Evolutionary conservation across 2,797 vertebrate genomes (phyloP).

Genomic region (Pangasius krempfi): DNA sequence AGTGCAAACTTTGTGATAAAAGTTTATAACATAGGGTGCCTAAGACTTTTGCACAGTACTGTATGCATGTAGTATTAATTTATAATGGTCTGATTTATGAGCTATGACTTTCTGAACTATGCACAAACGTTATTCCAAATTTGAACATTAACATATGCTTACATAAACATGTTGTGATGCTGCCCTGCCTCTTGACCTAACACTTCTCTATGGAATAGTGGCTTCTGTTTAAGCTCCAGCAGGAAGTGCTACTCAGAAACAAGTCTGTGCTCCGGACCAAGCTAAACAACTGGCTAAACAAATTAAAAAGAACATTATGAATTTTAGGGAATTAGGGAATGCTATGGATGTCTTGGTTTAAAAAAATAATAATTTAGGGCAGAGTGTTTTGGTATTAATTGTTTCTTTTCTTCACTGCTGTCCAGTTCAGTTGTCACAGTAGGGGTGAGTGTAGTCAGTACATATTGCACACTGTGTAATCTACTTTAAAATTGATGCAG

Average conservation of each 20-base stretch:
- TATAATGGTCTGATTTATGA: neutral
- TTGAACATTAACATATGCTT: neutral
- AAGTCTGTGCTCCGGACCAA: neutral
- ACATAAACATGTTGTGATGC: neutral
- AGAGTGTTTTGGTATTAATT: neutral
- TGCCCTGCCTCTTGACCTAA: neutral
- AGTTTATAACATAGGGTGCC: too few relatives aligned
- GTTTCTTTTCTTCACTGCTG: neutral
- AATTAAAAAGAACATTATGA: conserved; percentile 28
- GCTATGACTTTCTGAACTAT: neutral
- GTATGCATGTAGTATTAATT: neutral
- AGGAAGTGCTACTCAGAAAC: neutral
- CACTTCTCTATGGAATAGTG: neutral
- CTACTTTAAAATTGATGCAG: neutral
- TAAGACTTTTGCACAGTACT: too few relatives aligned
- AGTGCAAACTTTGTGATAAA: too few relatives aligned
- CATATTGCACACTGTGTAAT: neutral
- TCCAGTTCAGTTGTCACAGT: neutral
- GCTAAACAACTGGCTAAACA: too few relatives aligned
- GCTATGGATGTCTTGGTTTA: neutral
- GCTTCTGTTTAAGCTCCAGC: neutral
- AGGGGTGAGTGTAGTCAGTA: too few relatives aligned
- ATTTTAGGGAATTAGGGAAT: neutral
- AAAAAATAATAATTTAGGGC: neutral
- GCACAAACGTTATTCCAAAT: neutral